Conservation (phyloP, 2,113 vertebrate genomes). For the Nerophis lumbriciformis region DNA sequence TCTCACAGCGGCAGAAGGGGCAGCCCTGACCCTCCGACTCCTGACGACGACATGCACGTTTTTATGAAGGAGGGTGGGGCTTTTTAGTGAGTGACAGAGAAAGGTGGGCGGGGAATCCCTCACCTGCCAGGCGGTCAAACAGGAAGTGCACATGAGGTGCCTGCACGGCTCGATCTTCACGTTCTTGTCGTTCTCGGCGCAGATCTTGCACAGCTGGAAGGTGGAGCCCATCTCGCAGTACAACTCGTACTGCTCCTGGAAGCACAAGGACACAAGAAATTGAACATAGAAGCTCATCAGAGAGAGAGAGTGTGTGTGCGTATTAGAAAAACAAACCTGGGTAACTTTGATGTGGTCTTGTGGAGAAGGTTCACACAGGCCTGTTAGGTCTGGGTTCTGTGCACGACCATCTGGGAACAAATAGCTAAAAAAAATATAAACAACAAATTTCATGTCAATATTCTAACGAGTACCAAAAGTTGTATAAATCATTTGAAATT, state of each 20-base stretch:
- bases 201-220: conserved; percentile 97
- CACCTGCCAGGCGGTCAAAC: conserved; percentile 98
- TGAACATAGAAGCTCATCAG: too few species aligned
- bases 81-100: background rate
- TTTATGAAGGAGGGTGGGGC: background rate
- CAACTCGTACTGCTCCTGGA: conserved; percentile 94
- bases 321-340: conserved; percentile 74
- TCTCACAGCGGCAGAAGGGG: conserved; percentile 96
- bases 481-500: too few species aligned
- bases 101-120: background rate
- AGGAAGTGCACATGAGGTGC: conserved; percentile 98
- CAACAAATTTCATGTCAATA: too few species aligned
- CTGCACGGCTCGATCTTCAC: conserved; percentile 98
- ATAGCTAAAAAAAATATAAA: conserved; percentile 68
- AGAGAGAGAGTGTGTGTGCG: too few species aligned
- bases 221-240: conserved; percentile 99
- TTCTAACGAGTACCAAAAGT: too few species aligned
- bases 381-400: conserved; percentile 95
- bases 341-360: conserved; percentile 99
- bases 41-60: conserved; percentile 51
- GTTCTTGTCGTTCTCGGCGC: conserved; percentile 97
- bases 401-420: conserved; percentile 95
- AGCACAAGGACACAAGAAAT: background rate
- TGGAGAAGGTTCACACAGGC: conserved; percentile 94
- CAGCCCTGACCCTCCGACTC: conserved; percentile 97